phyloP scores from a whole-genome alignment of 2,888 invertebrate genomes.

The Pollenia griseotomentosa region DNA sequence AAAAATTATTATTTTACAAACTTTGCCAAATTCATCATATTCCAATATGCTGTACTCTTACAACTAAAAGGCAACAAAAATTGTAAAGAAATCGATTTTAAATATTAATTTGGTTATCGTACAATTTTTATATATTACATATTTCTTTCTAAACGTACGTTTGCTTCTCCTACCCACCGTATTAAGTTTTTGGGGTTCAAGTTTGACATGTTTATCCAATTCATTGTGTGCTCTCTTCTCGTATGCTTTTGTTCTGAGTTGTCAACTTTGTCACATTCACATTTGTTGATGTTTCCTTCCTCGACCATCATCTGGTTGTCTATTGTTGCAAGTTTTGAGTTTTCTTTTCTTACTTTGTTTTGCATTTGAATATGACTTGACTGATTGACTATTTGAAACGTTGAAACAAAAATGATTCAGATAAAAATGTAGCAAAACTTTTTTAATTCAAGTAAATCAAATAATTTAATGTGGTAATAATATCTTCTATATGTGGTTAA shows the following conservation, averaged over 20 bases:
- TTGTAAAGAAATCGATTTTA: no score
- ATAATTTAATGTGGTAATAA: no score
- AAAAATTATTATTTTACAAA: background rate
- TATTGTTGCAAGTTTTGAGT: conserved; percentile 59
- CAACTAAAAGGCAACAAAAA: no score
- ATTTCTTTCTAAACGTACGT: background rate
- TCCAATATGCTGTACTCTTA: no score
- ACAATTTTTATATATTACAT: no score
- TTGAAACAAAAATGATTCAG: conserved; percentile 28
- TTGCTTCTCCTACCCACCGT: conserved; percentile 1
- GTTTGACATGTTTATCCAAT: conserved; percentile 19
- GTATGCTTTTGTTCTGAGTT: conserved; percentile 31
- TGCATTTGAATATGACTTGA: conserved; percentile 54
- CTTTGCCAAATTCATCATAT: no score
- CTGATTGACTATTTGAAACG: conserved; percentile 45
- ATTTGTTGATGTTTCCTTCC: conserved; percentile 70
- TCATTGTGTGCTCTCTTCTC: background rate
- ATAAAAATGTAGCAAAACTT: no score
- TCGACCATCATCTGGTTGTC: conserved; percentile 52
- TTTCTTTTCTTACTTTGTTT: conserved; percentile 42
- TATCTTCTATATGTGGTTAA: no score
- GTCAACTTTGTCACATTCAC: conserved; percentile 52
- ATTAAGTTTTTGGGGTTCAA: background rate
- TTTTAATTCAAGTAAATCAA: no score
- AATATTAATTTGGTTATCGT: no score